Conservation (phyloP, 92 coral and sea anemone species). For the Ricordea florida region DNA sequence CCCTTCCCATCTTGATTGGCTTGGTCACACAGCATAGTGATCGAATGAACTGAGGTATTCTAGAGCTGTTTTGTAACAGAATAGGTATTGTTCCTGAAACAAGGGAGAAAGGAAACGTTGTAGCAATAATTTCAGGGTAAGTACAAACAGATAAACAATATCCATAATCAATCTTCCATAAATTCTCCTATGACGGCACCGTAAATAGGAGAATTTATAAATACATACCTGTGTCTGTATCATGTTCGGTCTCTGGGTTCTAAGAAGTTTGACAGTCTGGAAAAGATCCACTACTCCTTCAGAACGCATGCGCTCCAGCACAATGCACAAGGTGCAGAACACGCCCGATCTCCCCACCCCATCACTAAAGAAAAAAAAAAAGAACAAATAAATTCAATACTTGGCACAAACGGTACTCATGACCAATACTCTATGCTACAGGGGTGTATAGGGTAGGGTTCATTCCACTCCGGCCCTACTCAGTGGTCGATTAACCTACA, state of each 20-base stretch:
- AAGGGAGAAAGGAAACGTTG: not conserved
- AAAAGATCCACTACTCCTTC: conserved; percentile 98
- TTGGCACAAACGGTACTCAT: no score
- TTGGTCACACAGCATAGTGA: conserved; percentile 83
- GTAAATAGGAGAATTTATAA: no score
- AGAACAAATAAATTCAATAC: no score
- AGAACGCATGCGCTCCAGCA: conserved; percentile 97
- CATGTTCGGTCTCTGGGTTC: conserved; percentile 98
- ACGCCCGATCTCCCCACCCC: conserved; percentile 96
- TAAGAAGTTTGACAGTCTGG: conserved; percentile 93
- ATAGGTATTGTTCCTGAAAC: conserved; percentile 86
- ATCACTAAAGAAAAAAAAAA: conserved; percentile 48
- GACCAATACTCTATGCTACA: no score
- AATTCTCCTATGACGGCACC: no score
- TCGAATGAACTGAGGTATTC: conserved; percentile 98
- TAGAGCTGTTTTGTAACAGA: conserved; percentile 95
- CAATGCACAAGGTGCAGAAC: conserved; percentile 86
- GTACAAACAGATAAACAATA: no score
- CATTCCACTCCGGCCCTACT: no score
- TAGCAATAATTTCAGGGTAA: not conserved
- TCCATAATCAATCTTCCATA: no score
- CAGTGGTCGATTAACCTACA: no score
- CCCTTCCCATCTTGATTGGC: not conserved
- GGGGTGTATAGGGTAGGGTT: no score
- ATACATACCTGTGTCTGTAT: conserved; percentile 91